A percentile compares a stretch with the other conserved stretches of the same genome.
Conservation (phyloP, 2,888 invertebrate genomes). For the Ennomos erosarius region DNA sequence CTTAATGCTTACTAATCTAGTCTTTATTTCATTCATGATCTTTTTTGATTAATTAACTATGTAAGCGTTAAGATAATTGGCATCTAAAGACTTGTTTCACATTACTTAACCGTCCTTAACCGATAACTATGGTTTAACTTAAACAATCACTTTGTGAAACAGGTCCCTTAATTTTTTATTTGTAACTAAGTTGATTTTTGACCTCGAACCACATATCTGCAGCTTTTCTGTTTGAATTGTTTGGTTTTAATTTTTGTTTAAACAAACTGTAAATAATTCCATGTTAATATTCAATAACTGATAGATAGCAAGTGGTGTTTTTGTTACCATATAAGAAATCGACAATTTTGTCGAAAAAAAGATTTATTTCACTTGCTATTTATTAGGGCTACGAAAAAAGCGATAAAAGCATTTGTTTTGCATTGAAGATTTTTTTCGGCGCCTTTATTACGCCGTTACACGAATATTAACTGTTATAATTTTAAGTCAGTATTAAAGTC, state of each 20-base stretch:
- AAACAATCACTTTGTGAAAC: slow-evolving; percentile 17
- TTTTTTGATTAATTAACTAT: slow-evolving; percentile 15
- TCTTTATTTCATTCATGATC: slow-evolving; percentile 38
- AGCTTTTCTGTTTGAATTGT: slow-evolving; percentile 11
- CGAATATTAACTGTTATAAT: too few species aligned
- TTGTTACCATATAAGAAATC: too few species aligned
- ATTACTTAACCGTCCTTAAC: slow-evolving; percentile 34
- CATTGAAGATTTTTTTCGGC: too few species aligned
- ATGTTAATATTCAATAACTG: slow-evolving; percentile 5
- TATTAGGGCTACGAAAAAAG: slow-evolving; percentile 3
- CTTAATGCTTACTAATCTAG: slow-evolving; percentile 64
- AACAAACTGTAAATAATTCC: slow-evolving; percentile 24
- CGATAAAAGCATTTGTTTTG: background rate
- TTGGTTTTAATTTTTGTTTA: slow-evolving; percentile 1
- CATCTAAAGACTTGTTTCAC: slow-evolving; percentile 33
- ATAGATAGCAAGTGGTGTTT: slow-evolving; percentile 1
- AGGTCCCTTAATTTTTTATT: slow-evolving; percentile 26
- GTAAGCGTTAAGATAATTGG: slow-evolving; percentile 43
- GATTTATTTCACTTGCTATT: background rate
- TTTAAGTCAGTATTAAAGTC: too few species aligned
- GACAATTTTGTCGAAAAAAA: too few species aligned
- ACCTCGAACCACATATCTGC: slow-evolving; percentile 12
- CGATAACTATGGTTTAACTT: slow-evolving; percentile 21
- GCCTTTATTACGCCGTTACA: too few species aligned
- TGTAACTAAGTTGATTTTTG: background rate